Conservation (phyloP, 2,888 invertebrate species). For the Apoderus coryli region DNA sequence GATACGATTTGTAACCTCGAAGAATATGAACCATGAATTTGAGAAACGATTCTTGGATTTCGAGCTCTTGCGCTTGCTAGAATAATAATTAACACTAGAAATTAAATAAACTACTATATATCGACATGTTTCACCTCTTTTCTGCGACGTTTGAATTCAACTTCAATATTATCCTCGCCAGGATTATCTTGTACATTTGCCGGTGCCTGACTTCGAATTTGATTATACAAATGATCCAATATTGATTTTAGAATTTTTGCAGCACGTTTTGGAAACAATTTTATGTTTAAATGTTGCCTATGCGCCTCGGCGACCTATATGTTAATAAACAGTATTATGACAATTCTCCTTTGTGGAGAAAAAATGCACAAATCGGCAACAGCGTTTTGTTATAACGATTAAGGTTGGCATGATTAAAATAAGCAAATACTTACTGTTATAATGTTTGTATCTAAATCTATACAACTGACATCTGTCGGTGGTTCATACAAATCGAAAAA, state of each 20-base stretch:
- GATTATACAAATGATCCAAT: constrained; percentile 59
- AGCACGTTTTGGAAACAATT: constrained; percentile 76
- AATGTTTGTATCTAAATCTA: constrained; percentile 95
- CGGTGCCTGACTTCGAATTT: constrained; percentile 36
- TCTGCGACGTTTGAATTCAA: constrained; percentile 66
- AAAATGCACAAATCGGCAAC: too few species aligned
- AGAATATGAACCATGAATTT: constrained; percentile 88
- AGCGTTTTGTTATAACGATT: too few species aligned
- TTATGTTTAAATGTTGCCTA: constrained; percentile 54
- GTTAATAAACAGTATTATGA: constrained; percentile 1
- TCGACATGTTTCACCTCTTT: constrained; percentile 59
- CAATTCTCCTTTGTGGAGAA: constrained; percentile 7
- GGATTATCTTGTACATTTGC: constrained; percentile 14
- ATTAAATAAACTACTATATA: too few species aligned
- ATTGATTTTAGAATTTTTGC: constrained; percentile 66
- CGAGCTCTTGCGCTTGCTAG: constrained; percentile 73
- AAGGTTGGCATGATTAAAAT: too few species aligned
- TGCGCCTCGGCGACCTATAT: constrained; percentile 73
- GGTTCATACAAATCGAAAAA: constrained; percentile 97
- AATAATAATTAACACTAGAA: too few species aligned
- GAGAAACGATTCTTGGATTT: constrained; percentile 94
- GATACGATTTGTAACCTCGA: constrained; percentile 75
- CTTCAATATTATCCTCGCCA: constrained; percentile 42
- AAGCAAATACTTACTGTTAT: constrained; percentile 53
- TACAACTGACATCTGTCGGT: constrained; percentile 91